These are phyloP conservation scores for Trichogramma dendrolimi DNA, from an alignment of 2,888 invertebrate genomes.

Conservation along the genomic window DNA sequence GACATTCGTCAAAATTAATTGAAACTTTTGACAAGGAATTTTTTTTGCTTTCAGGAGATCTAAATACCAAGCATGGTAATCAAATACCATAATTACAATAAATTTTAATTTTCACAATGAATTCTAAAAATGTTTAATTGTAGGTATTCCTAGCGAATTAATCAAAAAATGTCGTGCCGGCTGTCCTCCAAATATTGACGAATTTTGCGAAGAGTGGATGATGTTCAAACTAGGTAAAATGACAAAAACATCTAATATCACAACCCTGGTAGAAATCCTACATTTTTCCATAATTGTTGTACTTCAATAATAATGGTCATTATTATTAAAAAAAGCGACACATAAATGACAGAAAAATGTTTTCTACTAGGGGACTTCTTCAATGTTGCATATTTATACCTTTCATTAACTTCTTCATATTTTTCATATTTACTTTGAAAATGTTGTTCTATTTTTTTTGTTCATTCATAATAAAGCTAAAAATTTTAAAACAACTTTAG, in stretches of 20 bases:
- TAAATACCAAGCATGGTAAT: conserved; percentile 38
- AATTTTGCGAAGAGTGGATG: conserved; percentile 39
- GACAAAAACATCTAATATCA: neutral
- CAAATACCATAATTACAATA: neutral
- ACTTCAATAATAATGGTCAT: neutral
- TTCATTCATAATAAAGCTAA: neutral
- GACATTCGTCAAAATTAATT: conserved; percentile 36
- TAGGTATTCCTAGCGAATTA: conserved; percentile 38
- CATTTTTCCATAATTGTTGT: neutral
- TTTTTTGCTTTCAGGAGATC: conserved; percentile 38
- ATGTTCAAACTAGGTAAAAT: conserved; percentile 22
- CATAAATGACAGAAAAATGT: neutral
- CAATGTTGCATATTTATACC: no score
- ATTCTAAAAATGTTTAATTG: neutral
- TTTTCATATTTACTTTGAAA: no score
- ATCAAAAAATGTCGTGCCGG: conserved; percentile 38
- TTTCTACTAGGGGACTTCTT: neutral
- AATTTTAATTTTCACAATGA: neutral
- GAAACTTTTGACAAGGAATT: conserved; percentile 38
- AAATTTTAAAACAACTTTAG: conserved; percentile 3
- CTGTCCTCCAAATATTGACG: conserved; percentile 40
- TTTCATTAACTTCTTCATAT: no score
- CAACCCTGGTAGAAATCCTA: neutral
- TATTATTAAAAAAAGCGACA: neutral
- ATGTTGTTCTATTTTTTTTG: neutral